These are phyloP conservation scores for Gyps fulvus DNA, from an alignment of 2,113 vertebrate species.

Conservation along the genomic window DNA sequence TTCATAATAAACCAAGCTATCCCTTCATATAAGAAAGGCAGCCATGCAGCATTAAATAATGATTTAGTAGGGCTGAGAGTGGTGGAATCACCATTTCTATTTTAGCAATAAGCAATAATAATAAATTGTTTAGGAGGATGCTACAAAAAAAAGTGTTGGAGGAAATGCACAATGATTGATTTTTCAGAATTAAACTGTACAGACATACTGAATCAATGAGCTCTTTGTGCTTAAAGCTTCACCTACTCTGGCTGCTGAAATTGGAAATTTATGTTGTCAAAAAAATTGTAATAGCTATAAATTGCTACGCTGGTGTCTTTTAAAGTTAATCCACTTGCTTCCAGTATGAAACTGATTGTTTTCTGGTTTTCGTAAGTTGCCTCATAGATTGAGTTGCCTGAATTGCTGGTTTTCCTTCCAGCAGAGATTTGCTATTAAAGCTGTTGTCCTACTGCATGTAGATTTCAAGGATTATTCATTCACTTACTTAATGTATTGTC, in stretches of 20 bases:
- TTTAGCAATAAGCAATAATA: conserved; percentile 38
- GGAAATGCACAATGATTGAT: conserved; percentile 53
- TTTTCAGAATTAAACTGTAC: conserved; percentile 47
- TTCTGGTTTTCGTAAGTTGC: neutral
- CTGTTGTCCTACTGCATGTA: neutral
- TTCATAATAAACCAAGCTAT: neutral
- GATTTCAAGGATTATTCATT: conserved; percentile 44
- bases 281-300: conserved; percentile 12
- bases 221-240: conserved; percentile 34
- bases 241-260: neutral
- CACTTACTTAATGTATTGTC: conserved; percentile 17
- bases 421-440: neutral
- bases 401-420: conserved; percentile 10
- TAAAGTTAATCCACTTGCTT: conserved; percentile 16
- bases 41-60: neutral
- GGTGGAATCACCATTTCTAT: conserved; percentile 36
- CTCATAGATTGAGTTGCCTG: neutral
- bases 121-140: conserved; percentile 47
- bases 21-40: neutral
- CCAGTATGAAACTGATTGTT: neutral
- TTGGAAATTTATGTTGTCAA: conserved; percentile 7
- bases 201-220: conserved; percentile 42
- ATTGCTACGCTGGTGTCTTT: neutral
- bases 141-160: conserved; percentile 31
- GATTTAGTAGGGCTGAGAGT: neutral